A percentile compares a stretch with the other conserved stretches of the same genome.
These are phyloP conservation scores for Montipora cactus DNA, from an alignment of 64 coral and sea anemone species.

Conservation along the genomic window DNA sequence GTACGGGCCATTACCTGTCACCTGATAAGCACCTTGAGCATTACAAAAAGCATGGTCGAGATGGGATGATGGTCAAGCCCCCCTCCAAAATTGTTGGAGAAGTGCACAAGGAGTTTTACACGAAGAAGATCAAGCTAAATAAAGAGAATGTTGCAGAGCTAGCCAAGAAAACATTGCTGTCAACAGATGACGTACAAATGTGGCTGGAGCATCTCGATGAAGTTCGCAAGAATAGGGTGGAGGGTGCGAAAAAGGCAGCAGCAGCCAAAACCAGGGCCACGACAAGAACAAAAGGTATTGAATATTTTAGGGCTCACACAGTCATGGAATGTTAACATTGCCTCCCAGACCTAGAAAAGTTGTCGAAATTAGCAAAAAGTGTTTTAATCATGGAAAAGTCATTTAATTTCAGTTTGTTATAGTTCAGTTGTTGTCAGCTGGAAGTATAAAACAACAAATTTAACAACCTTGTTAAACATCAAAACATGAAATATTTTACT, in stretches of 20 bases:
- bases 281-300: slow-evolving; percentile 53
- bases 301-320: background rate
- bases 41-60: slow-evolving; percentile 18
- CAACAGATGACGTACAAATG: slow-evolving; percentile 72
- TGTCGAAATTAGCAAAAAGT: too few relatives aligned
- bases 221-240: slow-evolving; percentile 27
- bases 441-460: too few relatives aligned
- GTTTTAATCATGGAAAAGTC: too few relatives aligned
- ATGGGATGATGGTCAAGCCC: slow-evolving; percentile 8
- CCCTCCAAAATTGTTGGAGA: slow-evolving; percentile 52
- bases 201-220: slow-evolving; percentile 65
- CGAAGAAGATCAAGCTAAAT: slow-evolving; percentile 1
- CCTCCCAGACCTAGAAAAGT: slow-evolving; percentile 11
- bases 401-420: too few relatives aligned
- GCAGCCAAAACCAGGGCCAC: slow-evolving; percentile 42
- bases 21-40: background rate
- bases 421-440: too few relatives aligned
- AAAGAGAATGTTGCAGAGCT: slow-evolving; percentile 7
- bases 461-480: too few relatives aligned
- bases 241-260: slow-evolving; percentile 60
- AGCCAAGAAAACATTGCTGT: slow-evolving; percentile 69
- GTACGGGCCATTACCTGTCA: slow-evolving; percentile 34
- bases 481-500: too few relatives aligned
- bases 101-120: slow-evolving; percentile 14
- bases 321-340: background rate